Evolutionary conservation across 2,888 invertebrate species (phyloP), one percentile per base, ranked within the genome.

Genomic region (Lapara coniferarum): DNA sequence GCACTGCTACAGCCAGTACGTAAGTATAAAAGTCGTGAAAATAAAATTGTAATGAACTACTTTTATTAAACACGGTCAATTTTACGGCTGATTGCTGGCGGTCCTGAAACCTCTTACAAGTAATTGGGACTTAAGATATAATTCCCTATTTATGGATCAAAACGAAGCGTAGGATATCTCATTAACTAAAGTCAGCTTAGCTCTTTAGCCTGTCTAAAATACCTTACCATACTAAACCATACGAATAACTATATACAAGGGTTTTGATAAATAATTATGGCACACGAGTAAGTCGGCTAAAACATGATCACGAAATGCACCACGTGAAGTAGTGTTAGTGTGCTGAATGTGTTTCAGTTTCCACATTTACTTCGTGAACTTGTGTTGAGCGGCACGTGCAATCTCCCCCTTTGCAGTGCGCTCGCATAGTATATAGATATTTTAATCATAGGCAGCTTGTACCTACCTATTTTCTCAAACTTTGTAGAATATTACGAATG

Each of bases 281-380:
- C 57, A 58, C 25, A 30, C 14, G 56, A 25, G 56, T 56, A 13
- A 56, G 25, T 19, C 14, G 13, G 57, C 8, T n/a, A 30, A 58
- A 46, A 63, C 59, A 63, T 12, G 46, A 16, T 44, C 44, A 37
- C n/a, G 44, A 46, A 14, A 8, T 55, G 16, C 16, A 16, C 6
- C 16, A 63, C 59, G 59, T 63, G 59, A 46, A 49, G 16, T 46
- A 63, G 19, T 63, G 59, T 46, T 46, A 49, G 46, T 63, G 46
- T 10, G 46, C 13, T 63, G 46, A 49, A 37, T 63, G 10, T 59
- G 46, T 46, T 63, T 63, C 59, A 63, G 59, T 63, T 59, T 12
- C 16, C 30, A 30, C 59, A 63, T 16, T 63, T 63, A 63, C 59
- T 46, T 46, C 1, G 19, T 10, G 46, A 63, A 46, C 46, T 49